A percentile compares a stretch with the other conserved stretches of the same genome.
Evolutionary conservation across 2,888 invertebrate species (phyloP).

Genomic region (Xylota segnis): DNA sequence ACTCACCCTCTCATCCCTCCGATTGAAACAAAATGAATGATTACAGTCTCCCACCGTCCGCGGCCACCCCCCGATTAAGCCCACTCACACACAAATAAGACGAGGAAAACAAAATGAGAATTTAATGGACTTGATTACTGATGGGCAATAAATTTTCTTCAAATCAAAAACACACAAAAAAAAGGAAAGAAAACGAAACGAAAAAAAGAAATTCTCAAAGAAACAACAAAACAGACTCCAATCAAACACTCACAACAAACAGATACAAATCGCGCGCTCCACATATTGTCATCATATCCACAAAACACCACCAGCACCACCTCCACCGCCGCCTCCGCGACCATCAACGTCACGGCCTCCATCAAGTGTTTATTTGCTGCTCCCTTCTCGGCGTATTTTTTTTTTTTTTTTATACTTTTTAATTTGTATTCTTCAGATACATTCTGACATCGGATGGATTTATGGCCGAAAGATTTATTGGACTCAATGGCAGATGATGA

Average conservation of each 20-base stretch:
- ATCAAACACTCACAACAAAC: conserved; percentile 76
- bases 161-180: conserved; percentile 72
- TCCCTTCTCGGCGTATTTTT: conserved; percentile 38
- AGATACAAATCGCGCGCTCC: conserved; percentile 76
- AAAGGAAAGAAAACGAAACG: conserved; percentile 32
- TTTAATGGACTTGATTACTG: conserved; percentile 80
- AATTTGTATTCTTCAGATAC: conserved; percentile 76
- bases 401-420: conserved; percentile 51
- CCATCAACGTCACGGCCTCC: conserved; percentile 54
- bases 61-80: conserved; percentile 32
- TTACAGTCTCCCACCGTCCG: conserved; percentile 56
- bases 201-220: conserved; percentile 37
- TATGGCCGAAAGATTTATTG: conserved; percentile 76
- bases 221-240: conserved; percentile 70
- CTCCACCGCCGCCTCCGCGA: conserved; percentile 3
- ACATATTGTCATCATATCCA: conserved; percentile 76
- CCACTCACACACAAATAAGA: conserved; percentile 35
- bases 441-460: conserved; percentile 76
- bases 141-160: conserved; percentile 78
- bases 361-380: conserved; percentile 74
- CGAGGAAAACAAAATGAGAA: conserved; percentile 77
- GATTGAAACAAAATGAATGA: conserved; percentile 74
- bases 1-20: conserved; percentile 7
- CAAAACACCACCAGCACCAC: conserved; percentile 50
- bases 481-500: conserved; percentile 76